Conservation (phyloP, 2,888 invertebrate species). For the Diplazon laetatorius region DNA sequence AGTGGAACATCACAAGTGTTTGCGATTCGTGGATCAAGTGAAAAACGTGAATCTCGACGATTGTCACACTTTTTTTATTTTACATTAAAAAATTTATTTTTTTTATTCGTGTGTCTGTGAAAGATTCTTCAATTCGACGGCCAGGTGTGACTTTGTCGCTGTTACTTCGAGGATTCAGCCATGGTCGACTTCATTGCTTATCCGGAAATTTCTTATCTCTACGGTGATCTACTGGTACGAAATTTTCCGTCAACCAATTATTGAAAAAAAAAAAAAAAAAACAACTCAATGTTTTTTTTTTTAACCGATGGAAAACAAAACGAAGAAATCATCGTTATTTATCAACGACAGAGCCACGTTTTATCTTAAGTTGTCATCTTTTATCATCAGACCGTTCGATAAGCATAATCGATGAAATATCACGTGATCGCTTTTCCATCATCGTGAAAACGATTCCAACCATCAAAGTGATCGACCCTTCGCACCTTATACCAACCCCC, state of each 20-base stretch:
- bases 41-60: not conserved
- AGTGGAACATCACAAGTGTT: conserved; percentile 9
- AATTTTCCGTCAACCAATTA: conserved; percentile 20
- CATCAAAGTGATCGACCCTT: no score
- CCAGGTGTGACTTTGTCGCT: conserved; percentile 40
- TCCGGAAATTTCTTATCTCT: conserved; percentile 79
- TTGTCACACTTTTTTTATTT: no score
- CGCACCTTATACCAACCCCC: no score
- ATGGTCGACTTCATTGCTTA: conserved; percentile 80
- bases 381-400: not conserved
- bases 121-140: conserved; percentile 38
- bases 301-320: no score
- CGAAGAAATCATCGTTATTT: conserved; percentile 4
- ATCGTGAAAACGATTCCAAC: conserved; percentile 26
- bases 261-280: conserved; percentile 13
- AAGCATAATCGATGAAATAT: not conserved
- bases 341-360: not conserved
- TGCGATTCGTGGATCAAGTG: conserved; percentile 16
- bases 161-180: conserved; percentile 64
- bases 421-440: not conserved
- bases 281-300: no score
- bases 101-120: no score
- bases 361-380: not conserved
- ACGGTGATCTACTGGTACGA: conserved; percentile 78
- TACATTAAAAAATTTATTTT: no score